Evolutionary conservation across 2,888 invertebrate species (phyloP).

Genomic region (Cerastis rubricosa): DNA sequence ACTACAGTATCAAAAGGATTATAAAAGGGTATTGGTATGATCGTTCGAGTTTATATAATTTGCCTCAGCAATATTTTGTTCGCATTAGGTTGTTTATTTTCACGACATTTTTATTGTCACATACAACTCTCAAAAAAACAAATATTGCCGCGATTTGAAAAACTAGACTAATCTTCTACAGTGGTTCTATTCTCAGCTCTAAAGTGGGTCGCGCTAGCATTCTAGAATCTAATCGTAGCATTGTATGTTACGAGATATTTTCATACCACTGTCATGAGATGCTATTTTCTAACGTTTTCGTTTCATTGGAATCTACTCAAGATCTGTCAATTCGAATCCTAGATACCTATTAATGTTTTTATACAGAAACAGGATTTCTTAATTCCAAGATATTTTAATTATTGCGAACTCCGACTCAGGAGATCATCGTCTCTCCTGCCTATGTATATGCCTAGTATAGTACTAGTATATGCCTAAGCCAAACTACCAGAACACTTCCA

Average conservation of each 20-base stretch:
- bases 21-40: conserved; percentile 2
- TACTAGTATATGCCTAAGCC: too few relatives aligned
- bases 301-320: background rate
- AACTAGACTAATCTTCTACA: conserved; percentile 35
- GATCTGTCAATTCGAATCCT: background rate
- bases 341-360: background rate
- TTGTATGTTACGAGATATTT: conserved; percentile 21
- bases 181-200: conserved; percentile 53
- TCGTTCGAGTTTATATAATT: background rate
- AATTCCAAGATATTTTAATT: background rate
- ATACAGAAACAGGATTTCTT: background rate
- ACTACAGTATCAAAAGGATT: background rate
- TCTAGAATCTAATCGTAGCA: conserved; percentile 38
- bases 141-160: background rate
- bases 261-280: background rate
- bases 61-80: background rate
- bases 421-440: background rate
- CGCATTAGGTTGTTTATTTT: background rate
- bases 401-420: background rate
- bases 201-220: conserved; percentile 48
- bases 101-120: too few relatives aligned
- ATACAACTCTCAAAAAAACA: background rate
- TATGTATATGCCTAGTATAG: too few relatives aligned
- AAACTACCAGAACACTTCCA: background rate
- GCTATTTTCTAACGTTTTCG: background rate